These are phyloP conservation scores for Chaenogobius annularis DNA, from an alignment of 2,113 vertebrate genomes.

Conservation along the genomic window DNA sequence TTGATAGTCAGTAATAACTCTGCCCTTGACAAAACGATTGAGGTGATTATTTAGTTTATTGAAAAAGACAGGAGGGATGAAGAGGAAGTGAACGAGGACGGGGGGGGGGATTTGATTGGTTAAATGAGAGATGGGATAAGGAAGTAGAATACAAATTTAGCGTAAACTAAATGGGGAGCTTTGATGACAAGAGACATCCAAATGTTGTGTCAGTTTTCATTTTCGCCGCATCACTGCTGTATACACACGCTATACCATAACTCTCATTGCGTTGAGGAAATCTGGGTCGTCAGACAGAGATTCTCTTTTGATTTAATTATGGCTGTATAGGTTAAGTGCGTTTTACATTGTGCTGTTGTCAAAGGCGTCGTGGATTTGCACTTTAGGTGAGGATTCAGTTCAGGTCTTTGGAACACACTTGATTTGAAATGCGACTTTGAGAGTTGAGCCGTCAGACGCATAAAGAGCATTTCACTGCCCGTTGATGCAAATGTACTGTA, in stretches of 20 bases:
- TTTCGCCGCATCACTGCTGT: too few relatives aligned
- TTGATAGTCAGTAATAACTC: slow-evolving; percentile 16
- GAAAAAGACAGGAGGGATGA: slow-evolving; percentile 29
- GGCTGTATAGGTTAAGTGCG: not conserved
- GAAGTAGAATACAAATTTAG: slow-evolving; percentile 40
- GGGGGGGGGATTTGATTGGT: slow-evolving; percentile 41
- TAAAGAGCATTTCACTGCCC: slow-evolving; percentile 71
- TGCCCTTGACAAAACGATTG: slow-evolving; percentile 20
- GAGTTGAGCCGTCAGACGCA: too few relatives aligned
- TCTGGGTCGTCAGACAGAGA: not conserved
- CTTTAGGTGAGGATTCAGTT: slow-evolving; percentile 10
- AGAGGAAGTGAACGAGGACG: slow-evolving; percentile 63
- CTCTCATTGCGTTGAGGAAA: too few relatives aligned
- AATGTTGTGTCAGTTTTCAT: not conserved
- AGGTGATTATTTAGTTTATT: slow-evolving; percentile 31
- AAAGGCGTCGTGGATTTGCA: not conserved
- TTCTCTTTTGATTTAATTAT: not conserved
- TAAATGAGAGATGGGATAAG: slow-evolving; percentile 35
- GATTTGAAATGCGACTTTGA: too few relatives aligned
- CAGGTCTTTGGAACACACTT: slow-evolving; percentile 18
- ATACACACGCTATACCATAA: not conserved
- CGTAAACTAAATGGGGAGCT: not conserved
- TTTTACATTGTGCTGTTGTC: not conserved
- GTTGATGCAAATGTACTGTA: slow-evolving; percentile 51
- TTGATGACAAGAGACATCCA: not conserved